Conservation (phyloP, 1,140 invertebrate genomes). For the Yoshiicerus persimilis region DNA sequence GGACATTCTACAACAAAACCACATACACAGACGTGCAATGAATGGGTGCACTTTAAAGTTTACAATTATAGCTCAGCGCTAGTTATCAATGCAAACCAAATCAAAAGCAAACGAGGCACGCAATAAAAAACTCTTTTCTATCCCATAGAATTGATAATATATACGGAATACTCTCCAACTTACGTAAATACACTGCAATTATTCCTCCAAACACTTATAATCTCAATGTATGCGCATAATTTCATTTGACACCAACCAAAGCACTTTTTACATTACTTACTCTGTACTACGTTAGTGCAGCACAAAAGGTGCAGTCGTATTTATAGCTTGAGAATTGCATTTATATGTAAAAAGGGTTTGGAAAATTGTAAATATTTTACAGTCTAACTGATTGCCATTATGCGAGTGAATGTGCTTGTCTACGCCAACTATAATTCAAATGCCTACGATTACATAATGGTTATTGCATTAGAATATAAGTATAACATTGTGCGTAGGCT, state of each 20-base stretch:
- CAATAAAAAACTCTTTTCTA: not conserved
- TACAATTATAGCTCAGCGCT: not conserved
- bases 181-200: not conserved
- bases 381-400: not conserved
- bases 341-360: not conserved
- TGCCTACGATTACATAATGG: not conserved
- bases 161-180: not conserved
- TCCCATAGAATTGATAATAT: not conserved
- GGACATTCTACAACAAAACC: not conserved
- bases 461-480: not conserved
- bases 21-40: not conserved
- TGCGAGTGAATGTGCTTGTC: too few species aligned
- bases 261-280: not conserved
- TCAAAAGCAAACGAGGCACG: not conserved
- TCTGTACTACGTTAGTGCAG: not conserved
- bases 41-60: slow-evolving; percentile 16
- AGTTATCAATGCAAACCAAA: not conserved
- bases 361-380: not conserved
- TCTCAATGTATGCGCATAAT: not conserved
- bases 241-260: not conserved
- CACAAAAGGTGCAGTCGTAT: not conserved
- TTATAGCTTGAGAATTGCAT: too few species aligned
- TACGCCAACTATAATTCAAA: not conserved
- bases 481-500: not conserved
- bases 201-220: not conserved